A percentile compares a stretch with the other conserved stretches of the same genome.
Conservation (phyloP, 2,888 invertebrate species). For the Tachystola acroxantha region DNA sequence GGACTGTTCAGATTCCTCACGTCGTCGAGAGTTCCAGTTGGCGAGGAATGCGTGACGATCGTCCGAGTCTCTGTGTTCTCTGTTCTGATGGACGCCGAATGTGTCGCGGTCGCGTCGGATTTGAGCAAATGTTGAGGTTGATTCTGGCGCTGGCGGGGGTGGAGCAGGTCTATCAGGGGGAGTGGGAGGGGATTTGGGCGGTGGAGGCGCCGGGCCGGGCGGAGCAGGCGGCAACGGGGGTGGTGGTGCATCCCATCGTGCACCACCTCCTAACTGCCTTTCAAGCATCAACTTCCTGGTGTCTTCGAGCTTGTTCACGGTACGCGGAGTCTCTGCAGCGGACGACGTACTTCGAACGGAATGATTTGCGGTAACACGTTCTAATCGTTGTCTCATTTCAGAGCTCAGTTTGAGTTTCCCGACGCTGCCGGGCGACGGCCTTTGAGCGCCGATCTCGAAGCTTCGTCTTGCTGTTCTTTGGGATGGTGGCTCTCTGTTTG, state of each 20-base stretch:
- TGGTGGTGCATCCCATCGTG: slow-evolving; percentile 80
- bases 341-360: slow-evolving; percentile 89
- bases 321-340: slow-evolving; percentile 83
- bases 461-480: slow-evolving; percentile 76
- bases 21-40: slow-evolving; percentile 67
- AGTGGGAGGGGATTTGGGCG: slow-evolving; percentile 77
- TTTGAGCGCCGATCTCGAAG: slow-evolving; percentile 89
- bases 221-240: slow-evolving; percentile 83
- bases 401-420: slow-evolving; percentile 94
- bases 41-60: slow-evolving; percentile 74
- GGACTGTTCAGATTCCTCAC: slow-evolving; percentile 58
- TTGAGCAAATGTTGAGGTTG: slow-evolving; percentile 79
- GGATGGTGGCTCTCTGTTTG: slow-evolving; percentile 59
- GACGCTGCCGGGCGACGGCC: slow-evolving; percentile 91
- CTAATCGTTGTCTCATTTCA: slow-evolving; percentile 93
- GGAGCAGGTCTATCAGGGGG: slow-evolving; percentile 77
- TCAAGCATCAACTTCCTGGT: slow-evolving; percentile 91
- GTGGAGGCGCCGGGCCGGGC: slow-evolving; percentile 80
- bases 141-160: slow-evolving; percentile 81
- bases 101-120: slow-evolving; percentile 84
- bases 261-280: slow-evolving; percentile 86
- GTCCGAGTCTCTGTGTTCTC: slow-evolving; percentile 76
- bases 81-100: slow-evolving; percentile 84
- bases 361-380: slow-evolving; percentile 93
- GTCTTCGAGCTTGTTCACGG: slow-evolving; percentile 90